Evolutionary conservation across 2,797 vertebrate species (phyloP).

Genomic region (Bradypodion ventrale): DNA sequence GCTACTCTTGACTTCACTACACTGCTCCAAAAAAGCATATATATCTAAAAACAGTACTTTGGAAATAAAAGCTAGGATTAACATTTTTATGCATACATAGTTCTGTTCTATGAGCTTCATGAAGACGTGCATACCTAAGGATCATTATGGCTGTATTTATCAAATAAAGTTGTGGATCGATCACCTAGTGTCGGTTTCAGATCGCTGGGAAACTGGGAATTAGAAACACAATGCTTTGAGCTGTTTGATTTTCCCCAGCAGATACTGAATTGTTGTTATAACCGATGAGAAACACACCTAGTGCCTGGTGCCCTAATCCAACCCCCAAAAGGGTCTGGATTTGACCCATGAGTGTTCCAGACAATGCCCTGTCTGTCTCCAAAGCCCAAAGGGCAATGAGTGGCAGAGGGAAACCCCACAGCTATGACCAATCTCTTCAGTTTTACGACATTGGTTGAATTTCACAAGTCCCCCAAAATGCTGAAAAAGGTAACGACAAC

Average conservation of each 20-base stretch:
- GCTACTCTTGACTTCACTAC: not conserved
- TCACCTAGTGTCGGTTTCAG: not conserved
- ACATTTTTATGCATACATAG: not conserved
- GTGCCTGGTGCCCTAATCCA: no score
- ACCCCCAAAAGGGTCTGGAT: no score
- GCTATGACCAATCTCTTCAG: no score
- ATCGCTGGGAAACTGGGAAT: not conserved
- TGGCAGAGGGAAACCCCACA: no score
- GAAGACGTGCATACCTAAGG: not conserved
- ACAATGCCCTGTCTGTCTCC: no score
- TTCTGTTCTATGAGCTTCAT: not conserved
- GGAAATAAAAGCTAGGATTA: conserved; percentile 11
- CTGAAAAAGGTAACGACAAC: no score
- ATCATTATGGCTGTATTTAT: not conserved
- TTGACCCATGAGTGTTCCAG: no score
- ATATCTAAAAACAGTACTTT: conserved; percentile 2
- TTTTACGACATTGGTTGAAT: not conserved
- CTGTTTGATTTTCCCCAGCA: not conserved
- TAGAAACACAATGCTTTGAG: not conserved
- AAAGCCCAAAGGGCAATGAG: no score
- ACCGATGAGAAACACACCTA: no score
- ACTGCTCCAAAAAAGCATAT: conserved; percentile 11
- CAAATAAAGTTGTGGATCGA: not conserved
- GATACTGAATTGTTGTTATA: not conserved
- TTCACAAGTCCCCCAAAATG: not conserved